phyloP scores from a whole-genome alignment of 1,140 invertebrate species.

The Diuraphis noxia region DNA sequence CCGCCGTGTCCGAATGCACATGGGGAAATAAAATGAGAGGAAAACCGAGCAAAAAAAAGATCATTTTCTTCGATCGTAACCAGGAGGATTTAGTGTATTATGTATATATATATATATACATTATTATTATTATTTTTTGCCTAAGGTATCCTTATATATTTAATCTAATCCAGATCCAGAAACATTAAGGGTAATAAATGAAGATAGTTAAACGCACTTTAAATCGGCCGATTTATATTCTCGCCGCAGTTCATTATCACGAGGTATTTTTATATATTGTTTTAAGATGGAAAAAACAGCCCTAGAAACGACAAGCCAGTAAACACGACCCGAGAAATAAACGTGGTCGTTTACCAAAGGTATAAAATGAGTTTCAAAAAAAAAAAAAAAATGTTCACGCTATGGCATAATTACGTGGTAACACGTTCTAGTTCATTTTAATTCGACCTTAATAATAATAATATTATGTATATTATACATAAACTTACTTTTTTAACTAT shows the following conservation, averaged over 20 bases:
- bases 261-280: constrained; percentile 50
- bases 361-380: constrained; percentile 34
- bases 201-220: constrained; percentile 53
- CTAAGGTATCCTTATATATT: constrained; percentile 29
- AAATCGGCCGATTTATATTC: constrained; percentile 53
- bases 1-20: constrained; percentile 41
- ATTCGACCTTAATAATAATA: constrained; percentile 18
- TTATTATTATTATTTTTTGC: constrained; percentile 15
- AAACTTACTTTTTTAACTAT: constrained; percentile 10
- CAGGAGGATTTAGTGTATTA: constrained; percentile 41
- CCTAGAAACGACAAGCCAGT: constrained; percentile 23
- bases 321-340: constrained; percentile 42
- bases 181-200: constrained; percentile 54
- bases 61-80: constrained; percentile 48
- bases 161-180: constrained; percentile 51
- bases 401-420: not conserved
- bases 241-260: constrained; percentile 50
- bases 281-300: constrained; percentile 43
- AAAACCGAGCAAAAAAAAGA: constrained; percentile 36
- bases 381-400: constrained; percentile 23
- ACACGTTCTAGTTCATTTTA: constrained; percentile 30
- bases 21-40: not conserved
- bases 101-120: not conserved
- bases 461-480: not conserved
- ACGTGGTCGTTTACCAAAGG: constrained; percentile 26